Conservation (phyloP, 2,113 vertebrate genomes). For the Pelobates fuscus region DNA sequence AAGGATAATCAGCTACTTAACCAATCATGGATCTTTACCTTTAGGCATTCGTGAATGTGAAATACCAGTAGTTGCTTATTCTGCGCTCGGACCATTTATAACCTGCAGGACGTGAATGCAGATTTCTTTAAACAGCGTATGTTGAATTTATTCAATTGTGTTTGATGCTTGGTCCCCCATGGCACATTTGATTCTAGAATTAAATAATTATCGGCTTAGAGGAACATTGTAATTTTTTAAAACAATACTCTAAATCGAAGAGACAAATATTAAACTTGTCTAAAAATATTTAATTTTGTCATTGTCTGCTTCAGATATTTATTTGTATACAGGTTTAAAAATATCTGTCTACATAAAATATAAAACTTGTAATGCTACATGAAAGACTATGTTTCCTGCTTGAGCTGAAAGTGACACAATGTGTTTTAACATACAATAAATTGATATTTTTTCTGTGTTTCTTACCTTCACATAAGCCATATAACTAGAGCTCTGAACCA, state of each 20-base stretch:
- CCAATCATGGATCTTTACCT: too few species aligned
- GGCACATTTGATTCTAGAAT: too few species aligned
- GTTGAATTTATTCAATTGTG: too few species aligned
- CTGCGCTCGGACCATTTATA: too few species aligned
- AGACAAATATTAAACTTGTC: background rate
- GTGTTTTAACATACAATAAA: slow-evolving; percentile 21
- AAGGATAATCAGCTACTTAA: too few species aligned
- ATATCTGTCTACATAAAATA: background rate
- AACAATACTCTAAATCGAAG: background rate
- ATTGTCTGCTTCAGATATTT: background rate
- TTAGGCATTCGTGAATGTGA: too few species aligned
- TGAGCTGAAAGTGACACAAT: slow-evolving; percentile 14
- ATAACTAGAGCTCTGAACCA: slow-evolving; percentile 30
- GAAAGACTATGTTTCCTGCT: slow-evolving; percentile 4
- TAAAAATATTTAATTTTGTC: background rate
- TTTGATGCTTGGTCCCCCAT: too few species aligned
- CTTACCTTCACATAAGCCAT: slow-evolving; percentile 29
- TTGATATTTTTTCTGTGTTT: slow-evolving; percentile 19
- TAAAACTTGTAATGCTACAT: slow-evolving; percentile 23
- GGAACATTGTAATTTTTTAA: too few species aligned
- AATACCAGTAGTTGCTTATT: too few species aligned
- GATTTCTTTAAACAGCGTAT: too few species aligned
- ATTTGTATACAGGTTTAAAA: slow-evolving; percentile 1
- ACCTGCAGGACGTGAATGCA: too few species aligned
- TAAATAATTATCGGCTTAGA: too few species aligned